Base-by-base conservation (phyloP, 2,888 invertebrate species). In the Andricus curvator region DNA sequence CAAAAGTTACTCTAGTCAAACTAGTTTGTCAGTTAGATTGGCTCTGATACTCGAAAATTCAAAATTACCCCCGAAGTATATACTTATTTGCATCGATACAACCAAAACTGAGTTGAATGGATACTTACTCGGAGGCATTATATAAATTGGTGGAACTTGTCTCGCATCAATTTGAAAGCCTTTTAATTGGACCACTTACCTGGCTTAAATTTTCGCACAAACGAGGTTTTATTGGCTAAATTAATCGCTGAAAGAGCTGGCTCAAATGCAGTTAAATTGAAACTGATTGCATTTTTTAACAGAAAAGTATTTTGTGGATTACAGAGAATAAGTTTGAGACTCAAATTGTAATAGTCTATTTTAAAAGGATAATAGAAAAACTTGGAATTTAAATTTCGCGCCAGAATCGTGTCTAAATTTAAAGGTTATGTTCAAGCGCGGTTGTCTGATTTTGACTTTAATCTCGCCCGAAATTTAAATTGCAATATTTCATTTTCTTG, bases 71-170 rank as follows among this genome's bases (percentile, higher is more conserved):
- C 22, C n/a, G 22, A 68, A 68, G n/a, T 68, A 25, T 25, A 48
- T 44, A 17, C 9, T 25, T 48, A 68, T 48, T 48, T 17, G 67
- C 13, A 68, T 68, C 44, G 20, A 48, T 68, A 20, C 22, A 15
- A 68, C 15, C 68, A 68, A 48, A 48, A 25, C 25, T 48, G 22
- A 68, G 25, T 48, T 68, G 48, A 25, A 68, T 48, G 15, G 22
- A 20, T 25, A 25, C 68, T 68, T 67, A 22, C 6, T 67, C 29
- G 48, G 48, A 68, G 25, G 68, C 17, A 68, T 48, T 48, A 48
- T 68, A 68, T 48, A 29, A 68, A 68, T 68, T 68, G 68, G 48
- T 68, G 48, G n/a, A 68, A 68, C 44, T 68, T 68, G 68, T 48
- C 25, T 48, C 25, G 48, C 11, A 29, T 25, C 48, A 17, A 25